Conservation (phyloP, 1,140 invertebrate genomes). For the Drosophila jambulina region DNA sequence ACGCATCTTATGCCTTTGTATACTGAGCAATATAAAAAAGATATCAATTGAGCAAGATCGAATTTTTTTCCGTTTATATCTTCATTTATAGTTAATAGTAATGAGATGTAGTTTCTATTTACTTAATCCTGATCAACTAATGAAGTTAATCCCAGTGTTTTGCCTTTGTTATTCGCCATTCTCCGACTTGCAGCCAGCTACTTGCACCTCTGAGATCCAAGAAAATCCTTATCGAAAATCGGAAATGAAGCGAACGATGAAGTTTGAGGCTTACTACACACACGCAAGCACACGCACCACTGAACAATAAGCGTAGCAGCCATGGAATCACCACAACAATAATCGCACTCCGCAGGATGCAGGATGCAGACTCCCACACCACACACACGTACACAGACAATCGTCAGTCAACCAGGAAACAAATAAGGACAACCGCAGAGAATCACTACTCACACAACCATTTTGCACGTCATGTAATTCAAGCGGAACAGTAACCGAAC, state of each 20-base stretch:
- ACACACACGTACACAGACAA: neutral
- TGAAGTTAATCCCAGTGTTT: neutral
- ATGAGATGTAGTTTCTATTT: neutral
- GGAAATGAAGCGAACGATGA: conserved; percentile 17
- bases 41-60: neutral
- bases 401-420: conserved; percentile 4
- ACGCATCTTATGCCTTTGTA: neutral
- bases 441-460: neutral
- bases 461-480: conserved; percentile 10
- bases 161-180: neutral
- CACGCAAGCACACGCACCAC: conserved; percentile 2
- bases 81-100: neutral
- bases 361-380: conserved; percentile 5
- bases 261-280: conserved; percentile 33
- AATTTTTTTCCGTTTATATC: neutral
- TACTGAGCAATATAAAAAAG: neutral
- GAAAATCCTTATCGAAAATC: conserved; percentile 39
- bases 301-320: conserved; percentile 44
- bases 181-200: conserved; percentile 35
- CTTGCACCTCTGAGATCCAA: conserved; percentile 66
- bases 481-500: conserved; percentile 18
- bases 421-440: conserved; percentile 3
- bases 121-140: neutral
- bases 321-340: conserved; percentile 12
- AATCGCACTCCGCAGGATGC: conserved; percentile 4